These are phyloP conservation scores for Falcunculus frontatus DNA, from an alignment of 2,113 vertebrate species.

Conservation along the genomic window DNA sequence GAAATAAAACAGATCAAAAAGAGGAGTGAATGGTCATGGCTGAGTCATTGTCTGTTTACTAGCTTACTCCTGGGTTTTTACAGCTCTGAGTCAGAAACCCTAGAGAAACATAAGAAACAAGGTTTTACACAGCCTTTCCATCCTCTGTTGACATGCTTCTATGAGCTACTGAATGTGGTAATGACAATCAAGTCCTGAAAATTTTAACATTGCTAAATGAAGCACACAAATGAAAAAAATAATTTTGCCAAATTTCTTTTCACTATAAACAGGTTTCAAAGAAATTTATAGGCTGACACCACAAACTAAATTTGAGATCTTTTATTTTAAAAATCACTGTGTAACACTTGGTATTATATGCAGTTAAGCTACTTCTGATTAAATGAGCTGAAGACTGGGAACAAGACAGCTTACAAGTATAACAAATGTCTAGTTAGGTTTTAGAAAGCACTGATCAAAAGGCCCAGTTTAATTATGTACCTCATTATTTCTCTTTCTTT, in stretches of 20 bases:
- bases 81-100: background rate
- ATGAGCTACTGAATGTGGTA: background rate
- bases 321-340: background rate
- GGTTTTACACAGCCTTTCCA: background rate
- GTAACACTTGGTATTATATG: background rate
- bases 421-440: background rate
- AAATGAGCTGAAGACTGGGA: background rate
- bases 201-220: background rate
- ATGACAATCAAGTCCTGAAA: background rate
- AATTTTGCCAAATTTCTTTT: background rate
- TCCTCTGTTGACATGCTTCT: background rate
- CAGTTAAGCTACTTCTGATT: background rate
- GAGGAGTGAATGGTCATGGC: background rate
- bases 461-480: background rate
- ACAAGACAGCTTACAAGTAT: background rate
- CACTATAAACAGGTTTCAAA: background rate
- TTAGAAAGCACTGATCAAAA: background rate
- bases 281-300: background rate
- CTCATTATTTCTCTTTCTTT: background rate
- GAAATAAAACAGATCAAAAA: constrained; percentile 25
- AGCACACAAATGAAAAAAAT: background rate
- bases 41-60: background rate
- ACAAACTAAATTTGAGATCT: background rate
- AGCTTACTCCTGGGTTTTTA: background rate
- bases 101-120: background rate